phyloP scores from a whole-genome alignment of 2,888 invertebrate genomes.

The Blastobasis lacticolella region DNA sequence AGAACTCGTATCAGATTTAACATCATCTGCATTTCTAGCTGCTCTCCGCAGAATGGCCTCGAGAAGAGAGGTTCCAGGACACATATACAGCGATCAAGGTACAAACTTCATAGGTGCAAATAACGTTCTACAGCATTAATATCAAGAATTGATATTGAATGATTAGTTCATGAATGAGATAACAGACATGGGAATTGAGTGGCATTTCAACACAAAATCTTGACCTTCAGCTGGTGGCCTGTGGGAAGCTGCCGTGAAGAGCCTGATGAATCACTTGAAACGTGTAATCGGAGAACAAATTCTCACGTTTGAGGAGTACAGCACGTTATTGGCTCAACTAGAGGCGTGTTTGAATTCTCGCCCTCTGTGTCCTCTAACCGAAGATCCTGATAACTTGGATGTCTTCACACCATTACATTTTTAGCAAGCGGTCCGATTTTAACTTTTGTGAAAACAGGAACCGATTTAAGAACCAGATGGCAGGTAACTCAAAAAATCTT shows the following conservation, averaged over 20 bases:
- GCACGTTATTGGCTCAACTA: conserved; percentile 12
- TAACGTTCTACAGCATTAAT: too few species aligned
- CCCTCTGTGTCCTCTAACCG: too few species aligned
- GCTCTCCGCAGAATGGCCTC: conserved; percentile 16
- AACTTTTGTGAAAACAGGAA: conserved; percentile 5
- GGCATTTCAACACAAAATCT: conserved; percentile 9
- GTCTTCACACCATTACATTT: conserved; percentile 14
- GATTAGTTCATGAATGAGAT: conserved; percentile 1
- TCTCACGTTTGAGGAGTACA: conserved; percentile 14
- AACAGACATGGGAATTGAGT: conserved; percentile 4
- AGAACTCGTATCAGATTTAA: too few species aligned
- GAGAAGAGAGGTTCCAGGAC: conserved; percentile 10
- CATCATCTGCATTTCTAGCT: conserved; percentile 15
- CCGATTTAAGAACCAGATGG: conserved; percentile 3
- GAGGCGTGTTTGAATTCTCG: conserved; percentile 17
- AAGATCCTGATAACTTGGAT: conserved; percentile 11
- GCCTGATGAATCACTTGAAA: conserved; percentile 13
- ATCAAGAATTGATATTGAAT: too few species aligned
- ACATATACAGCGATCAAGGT: conserved; percentile 14
- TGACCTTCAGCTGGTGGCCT: conserved; percentile 7
- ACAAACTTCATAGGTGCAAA: conserved; percentile 18
- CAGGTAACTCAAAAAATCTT: conserved; percentile 3
- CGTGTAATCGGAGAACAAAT: conserved; percentile 9
- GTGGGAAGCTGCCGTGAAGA: conserved; percentile 11
- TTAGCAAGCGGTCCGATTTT: conserved; percentile 6